A percentile compares a stretch with the other conserved stretches of the same genome.
These are phyloP conservation scores for Heterodera filipjevi DNA, from an alignment of 2,888 invertebrate species.

Conservation along the genomic window DNA sequence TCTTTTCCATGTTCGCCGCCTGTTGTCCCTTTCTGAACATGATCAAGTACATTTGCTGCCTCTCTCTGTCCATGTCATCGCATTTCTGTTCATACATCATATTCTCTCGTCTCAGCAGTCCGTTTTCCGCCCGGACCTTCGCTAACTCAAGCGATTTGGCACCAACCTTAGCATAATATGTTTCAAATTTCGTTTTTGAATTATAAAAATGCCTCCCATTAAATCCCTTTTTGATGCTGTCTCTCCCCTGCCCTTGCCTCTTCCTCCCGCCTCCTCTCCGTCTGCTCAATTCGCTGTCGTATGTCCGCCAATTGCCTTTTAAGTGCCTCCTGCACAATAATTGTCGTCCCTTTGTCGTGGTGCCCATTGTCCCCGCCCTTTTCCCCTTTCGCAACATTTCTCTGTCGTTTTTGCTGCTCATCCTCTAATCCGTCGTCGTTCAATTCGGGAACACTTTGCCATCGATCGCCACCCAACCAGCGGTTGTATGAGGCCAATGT, in stretches of 20 bases:
- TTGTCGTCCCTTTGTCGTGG: background rate
- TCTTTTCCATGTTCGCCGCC: constrained; percentile 47
- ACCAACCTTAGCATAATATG: background rate
- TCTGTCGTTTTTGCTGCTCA: background rate
- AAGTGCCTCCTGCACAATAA: constrained; percentile 23
- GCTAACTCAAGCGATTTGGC: constrained; percentile 1
- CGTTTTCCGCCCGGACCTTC: constrained; percentile 30
- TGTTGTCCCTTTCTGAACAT: constrained; percentile 66
- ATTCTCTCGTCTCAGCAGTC: constrained; percentile 47
- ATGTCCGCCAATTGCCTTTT: constrained; percentile 19
- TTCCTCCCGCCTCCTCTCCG: background rate
- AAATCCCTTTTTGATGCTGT: no score
- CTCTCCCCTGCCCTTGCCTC: background rate
- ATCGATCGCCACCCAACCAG: constrained; percentile 14
- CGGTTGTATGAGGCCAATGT: constrained; percentile 10
- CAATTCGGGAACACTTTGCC: constrained; percentile 29
- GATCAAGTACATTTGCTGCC: constrained; percentile 62
- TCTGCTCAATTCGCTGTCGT: background rate
- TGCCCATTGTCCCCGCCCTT: background rate
- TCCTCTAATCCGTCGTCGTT: background rate
- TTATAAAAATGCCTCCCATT: no score
- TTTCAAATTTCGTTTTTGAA: background rate
- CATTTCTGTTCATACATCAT: constrained; percentile 63
- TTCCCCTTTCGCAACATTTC: background rate
- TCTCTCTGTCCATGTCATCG: constrained; percentile 59